Evolutionary conservation across 2,888 invertebrate species (phyloP), one percentile per base, ranked within the genome.

Genomic region (Melanophora roralis): DNA sequence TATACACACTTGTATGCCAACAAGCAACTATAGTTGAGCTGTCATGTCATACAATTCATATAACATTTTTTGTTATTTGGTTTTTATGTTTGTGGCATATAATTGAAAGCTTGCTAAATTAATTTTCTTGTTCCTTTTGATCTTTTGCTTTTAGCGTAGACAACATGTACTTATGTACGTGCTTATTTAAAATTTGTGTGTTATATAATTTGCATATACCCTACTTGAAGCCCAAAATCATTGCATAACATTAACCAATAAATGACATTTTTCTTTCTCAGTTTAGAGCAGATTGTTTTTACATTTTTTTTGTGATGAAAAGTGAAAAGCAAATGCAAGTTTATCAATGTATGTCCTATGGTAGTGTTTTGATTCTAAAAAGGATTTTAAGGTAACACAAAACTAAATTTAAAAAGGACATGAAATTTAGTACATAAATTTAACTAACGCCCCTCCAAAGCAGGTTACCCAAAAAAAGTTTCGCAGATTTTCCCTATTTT

Each of bases 61-160:
- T 73, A 51, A 77, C 79, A 79, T 69, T 73, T n/a, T 82, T 74
- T 69, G 75, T 72, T 71, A 84, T 75, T 75, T 65, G 69, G 75
- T 71, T 75, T 75, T 79, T 86, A 85, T 87, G 88, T 87, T 88
- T 87, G 88, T 88, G 88, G 87, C 88, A 85, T 88, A 86, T 87
- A 87, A 87, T 88, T 88, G 88, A 88, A 86, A 88, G 88, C 88
- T 86, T 86, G 86, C 88, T 86, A 88, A 88, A 88, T 88, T 88
- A 88, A 88, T 88, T 88, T 88, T 86, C 80, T 82, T 78, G 76
- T 81, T 82, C 76, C 82, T 82, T 83, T 83, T 80, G 82, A 83
- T 82, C 83, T 81, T 76, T 78, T 75, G 55, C 69, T 55, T 71
- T 60, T 60, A 59, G 59, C 68, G 27, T 45, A 71, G 43, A 59